These are phyloP conservation scores for Stratiomys singularior DNA, from an alignment of 2,888 invertebrate genomes.

Conservation along the genomic window DNA sequence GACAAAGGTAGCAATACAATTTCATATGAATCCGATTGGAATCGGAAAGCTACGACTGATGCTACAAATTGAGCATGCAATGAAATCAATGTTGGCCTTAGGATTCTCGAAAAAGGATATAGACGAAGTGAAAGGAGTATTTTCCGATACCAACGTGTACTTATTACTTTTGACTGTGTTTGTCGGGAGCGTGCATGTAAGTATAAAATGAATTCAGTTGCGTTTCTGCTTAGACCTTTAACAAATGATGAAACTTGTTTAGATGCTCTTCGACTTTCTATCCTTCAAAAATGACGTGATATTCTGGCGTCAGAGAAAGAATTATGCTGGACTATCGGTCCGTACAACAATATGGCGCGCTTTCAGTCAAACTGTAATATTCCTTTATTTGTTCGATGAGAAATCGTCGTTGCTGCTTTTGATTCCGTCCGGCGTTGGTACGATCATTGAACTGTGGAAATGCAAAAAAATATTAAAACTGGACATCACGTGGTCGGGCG, in stretches of 20 bases:
- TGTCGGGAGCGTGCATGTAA: constrained; percentile 93
- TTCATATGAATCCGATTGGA: constrained; percentile 79
- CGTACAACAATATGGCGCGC: constrained; percentile 93
- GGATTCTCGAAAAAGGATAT: constrained; percentile 92
- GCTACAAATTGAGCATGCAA: constrained; percentile 79
- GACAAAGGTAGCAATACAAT: constrained; percentile 73
- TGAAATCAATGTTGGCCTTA: constrained; percentile 73
- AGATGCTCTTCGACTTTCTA: constrained; percentile 95
- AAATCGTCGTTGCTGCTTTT: constrained; percentile 90
- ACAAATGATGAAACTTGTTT: constrained; percentile 59
- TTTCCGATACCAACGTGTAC: constrained; percentile 94
- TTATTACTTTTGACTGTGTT: constrained; percentile 89
- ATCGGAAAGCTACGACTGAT: constrained; percentile 83
- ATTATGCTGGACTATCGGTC: constrained; percentile 89
- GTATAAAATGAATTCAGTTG: constrained; percentile 63
- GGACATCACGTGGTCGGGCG: constrained; percentile 68
- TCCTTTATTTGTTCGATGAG: constrained; percentile 92
- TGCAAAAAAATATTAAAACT: constrained; percentile 89
- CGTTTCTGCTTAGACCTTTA: not conserved
- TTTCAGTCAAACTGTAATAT: constrained; percentile 90
- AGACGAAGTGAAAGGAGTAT: constrained; percentile 96
- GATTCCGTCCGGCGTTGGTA: constrained; percentile 85
- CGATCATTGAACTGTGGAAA: constrained; percentile 96
- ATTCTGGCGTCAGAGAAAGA: constrained; percentile 89
- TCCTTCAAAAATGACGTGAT: constrained; percentile 98